phyloP scores from a whole-genome alignment of 2,113 vertebrate genomes.

The Terrapene triunguis region DNA sequence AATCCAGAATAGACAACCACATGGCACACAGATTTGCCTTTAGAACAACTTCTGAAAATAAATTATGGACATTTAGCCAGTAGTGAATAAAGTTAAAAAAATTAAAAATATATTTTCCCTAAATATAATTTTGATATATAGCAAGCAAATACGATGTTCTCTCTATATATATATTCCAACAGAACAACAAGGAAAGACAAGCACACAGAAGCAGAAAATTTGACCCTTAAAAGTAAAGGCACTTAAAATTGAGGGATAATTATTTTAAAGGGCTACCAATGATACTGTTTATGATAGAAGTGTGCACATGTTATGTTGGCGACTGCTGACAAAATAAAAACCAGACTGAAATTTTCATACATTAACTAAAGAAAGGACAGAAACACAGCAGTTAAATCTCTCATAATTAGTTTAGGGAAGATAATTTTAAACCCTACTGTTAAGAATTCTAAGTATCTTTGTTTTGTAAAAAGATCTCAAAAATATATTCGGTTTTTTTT shows the following conservation, averaged over 20 bases:
- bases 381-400: neutral
- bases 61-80: neutral
- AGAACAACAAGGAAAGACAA: neutral
- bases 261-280: neutral
- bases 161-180: neutral
- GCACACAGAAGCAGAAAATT: neutral
- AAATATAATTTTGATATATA: neutral
- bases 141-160: neutral
- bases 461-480: neutral
- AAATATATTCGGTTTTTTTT: neutral
- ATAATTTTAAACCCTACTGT: neutral
- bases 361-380: neutral
- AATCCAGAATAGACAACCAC: neutral
- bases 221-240: neutral
- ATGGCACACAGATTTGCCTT: neutral
- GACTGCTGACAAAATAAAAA: neutral
- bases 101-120: neutral
- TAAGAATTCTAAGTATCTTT: neutral
- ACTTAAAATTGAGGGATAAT: neutral
- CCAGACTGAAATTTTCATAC: neutral
- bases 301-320: neutral
- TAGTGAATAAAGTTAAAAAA: neutral
- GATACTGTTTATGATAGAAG: neutral
- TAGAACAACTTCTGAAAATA: neutral
- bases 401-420: neutral